Percentiles rank a stretch among this genome's conserved stretches.
These are phyloP conservation scores for Clivina fossor DNA, from an alignment of 2,888 invertebrate genomes.

Conservation along the genomic window DNA sequence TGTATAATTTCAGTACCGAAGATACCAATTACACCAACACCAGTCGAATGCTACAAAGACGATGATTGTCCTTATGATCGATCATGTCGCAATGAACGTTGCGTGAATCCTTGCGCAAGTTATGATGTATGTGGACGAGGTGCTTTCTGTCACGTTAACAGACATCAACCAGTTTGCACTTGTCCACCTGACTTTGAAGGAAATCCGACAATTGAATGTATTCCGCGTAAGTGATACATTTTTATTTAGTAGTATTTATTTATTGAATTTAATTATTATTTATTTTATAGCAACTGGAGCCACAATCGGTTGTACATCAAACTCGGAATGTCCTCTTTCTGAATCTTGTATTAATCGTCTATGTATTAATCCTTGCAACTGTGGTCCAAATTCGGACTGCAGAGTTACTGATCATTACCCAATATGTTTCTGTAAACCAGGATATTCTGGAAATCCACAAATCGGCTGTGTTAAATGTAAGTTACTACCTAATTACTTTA, in stretches of 20 bases:
- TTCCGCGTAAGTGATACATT: constrained; percentile 70
- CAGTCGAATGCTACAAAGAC: constrained; percentile 74
- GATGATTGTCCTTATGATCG: constrained; percentile 76
- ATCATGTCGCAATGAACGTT: constrained; percentile 74
- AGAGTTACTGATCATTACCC: constrained; percentile 81
- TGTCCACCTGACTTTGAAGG: constrained; percentile 81
- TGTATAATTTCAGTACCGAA: constrained; percentile 55
- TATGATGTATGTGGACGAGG: constrained; percentile 73
- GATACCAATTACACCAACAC: constrained; percentile 49
- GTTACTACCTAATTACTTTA: constrained; percentile 34
- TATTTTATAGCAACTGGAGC: constrained; percentile 58
- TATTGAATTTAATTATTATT: constrained; percentile 4
- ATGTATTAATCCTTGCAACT: constrained; percentile 83
- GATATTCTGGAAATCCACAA: constrained; percentile 85
- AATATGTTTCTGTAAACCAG: constrained; percentile 78
- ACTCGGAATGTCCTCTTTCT: constrained; percentile 77
- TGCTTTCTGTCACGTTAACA: constrained; percentile 79
- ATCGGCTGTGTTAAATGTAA: constrained; percentile 75
- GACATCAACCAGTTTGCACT: constrained; percentile 74
- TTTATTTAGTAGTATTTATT: constrained; percentile 2
- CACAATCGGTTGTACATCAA: constrained; percentile 73
- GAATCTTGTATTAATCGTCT: constrained; percentile 81
- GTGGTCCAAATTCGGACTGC: constrained; percentile 82
- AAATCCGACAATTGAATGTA: constrained; percentile 69
- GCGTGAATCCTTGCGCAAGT: constrained; percentile 74